A percentile compares a stretch with the other conserved stretches of the same genome.
Evolutionary conservation across 2,888 invertebrate genomes (phyloP).

Genomic region (Coelopa pilipes): DNA sequence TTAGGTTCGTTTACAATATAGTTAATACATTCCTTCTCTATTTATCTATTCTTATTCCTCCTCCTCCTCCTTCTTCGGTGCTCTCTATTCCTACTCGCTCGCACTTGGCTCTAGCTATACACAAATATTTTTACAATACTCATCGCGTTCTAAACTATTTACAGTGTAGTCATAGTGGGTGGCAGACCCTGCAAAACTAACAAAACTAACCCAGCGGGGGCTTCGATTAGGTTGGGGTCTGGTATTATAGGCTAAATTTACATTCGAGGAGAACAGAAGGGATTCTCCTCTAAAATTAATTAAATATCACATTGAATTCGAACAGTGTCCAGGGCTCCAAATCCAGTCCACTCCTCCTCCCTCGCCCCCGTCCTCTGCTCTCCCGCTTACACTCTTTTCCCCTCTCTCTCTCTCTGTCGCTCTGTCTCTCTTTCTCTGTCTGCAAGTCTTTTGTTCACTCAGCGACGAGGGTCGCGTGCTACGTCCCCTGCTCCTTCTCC

Average conservation of each 20-base stretch:
- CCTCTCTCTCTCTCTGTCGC: slow-evolving; percentile 25
- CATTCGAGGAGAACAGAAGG: not conserved
- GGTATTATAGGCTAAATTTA: slow-evolving; percentile 2
- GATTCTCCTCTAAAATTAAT: slow-evolving; percentile 43
- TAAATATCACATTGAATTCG: slow-evolving; percentile 58
- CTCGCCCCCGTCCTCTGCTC: too few relatives aligned
- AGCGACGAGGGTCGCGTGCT: slow-evolving; percentile 33
- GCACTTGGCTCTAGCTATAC: not conserved
- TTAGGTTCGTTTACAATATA: not conserved
- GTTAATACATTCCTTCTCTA: not conserved
- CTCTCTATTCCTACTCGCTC: not conserved
- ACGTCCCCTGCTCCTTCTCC: slow-evolving; percentile 27
- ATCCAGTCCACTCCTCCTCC: too few relatives aligned
- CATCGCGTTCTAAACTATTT: slow-evolving; percentile 7
- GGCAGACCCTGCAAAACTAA: not conserved
- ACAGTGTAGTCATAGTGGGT: too few relatives aligned
- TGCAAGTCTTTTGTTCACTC: too few relatives aligned
- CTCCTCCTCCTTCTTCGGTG: too few relatives aligned
- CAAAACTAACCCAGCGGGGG: slow-evolving; percentile 22
- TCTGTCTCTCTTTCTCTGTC: too few relatives aligned
- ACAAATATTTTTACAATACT: slow-evolving; percentile 8
- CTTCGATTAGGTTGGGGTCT: not conserved
- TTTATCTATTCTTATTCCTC: not conserved
- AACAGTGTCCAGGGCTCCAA: slow-evolving; percentile 43
- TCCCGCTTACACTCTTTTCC: slow-evolving; percentile 26